These are phyloP conservation scores for Trypoxylus dichotomus DNA, from an alignment of 1,140 invertebrate species.

Conservation along the genomic window DNA sequence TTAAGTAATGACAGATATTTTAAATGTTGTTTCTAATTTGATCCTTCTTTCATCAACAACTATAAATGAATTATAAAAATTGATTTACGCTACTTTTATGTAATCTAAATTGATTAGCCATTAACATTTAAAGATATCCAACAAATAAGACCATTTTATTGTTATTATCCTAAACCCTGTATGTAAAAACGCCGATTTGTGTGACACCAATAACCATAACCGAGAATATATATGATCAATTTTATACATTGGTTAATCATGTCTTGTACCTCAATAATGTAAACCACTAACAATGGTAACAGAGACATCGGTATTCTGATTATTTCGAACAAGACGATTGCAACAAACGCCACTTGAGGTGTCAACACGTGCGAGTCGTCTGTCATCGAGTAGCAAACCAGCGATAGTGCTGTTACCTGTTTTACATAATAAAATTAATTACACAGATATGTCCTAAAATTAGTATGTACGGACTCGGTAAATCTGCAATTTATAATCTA, in stretches of 20 bases:
- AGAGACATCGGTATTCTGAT: conserved; percentile 77
- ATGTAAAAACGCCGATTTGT: conserved; percentile 12
- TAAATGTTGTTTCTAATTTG: too few species aligned
- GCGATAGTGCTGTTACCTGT: conserved; percentile 7
- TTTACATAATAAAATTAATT: conserved; percentile 19
- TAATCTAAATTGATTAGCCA: background rate
- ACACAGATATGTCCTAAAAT: background rate
- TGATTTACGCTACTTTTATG: too few species aligned
- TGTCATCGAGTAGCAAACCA: conserved; percentile 12
- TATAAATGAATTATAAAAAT: too few species aligned
- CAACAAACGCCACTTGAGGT: conserved; percentile 81
- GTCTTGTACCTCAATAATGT: conserved; percentile 66
- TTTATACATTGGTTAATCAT: background rate
- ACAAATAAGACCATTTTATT: too few species aligned
- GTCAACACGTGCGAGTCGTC: conserved; percentile 61
- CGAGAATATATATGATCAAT: conserved; percentile 3
- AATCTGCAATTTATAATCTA: background rate
- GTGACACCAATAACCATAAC: background rate
- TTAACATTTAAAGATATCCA: background rate
- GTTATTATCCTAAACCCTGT: background rate
- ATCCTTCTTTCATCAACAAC: too few species aligned
- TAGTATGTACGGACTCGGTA: background rate
- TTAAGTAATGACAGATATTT: too few species aligned
- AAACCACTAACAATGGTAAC: conserved; percentile 70
- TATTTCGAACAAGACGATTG: conserved; percentile 83